Base-by-base conservation (phyloP, 2,797 vertebrate species). In the Manis pentadactyla region DNA sequence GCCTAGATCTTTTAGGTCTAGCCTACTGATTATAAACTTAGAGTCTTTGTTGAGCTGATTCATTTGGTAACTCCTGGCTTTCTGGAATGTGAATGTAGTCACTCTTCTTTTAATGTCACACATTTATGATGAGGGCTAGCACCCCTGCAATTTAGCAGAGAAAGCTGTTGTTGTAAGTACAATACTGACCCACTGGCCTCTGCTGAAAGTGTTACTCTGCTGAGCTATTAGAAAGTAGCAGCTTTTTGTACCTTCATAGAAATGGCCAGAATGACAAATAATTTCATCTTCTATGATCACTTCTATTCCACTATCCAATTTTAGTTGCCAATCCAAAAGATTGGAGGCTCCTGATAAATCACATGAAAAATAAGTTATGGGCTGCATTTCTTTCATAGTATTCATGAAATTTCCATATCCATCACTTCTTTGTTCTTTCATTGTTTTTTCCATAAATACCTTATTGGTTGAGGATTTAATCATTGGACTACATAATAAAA, bases 381-480 rank as follows among this genome's bases (percentile, higher is more conserved):
- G 15, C 3, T 86, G 4, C 31, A 83, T 93, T 97, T 95, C 78
- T 87, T 93, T 90, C 79, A 39, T 39, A 61, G 68, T 71, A 74
- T 66, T 94, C 93, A 94, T 87, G 82, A 93, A 96, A 97, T 93
- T 90, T 96, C 46, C 63, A 92, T 93, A 83, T 31, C 63, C 84
- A 63, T 95, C 84, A 96, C 94, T 92, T 82, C 23, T 55, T 86
- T 81, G 15, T 61, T 4, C 34, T 93, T 96, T 94, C 59, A 39
- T 89, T 90, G 11, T 90, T 89, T 91, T 87, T 93, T 89, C 34
- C 69, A 84, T 73, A 87, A 90, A 64, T 81, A 73, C 6, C 57
- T 92, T 88, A 73, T 73, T 83, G 19, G 17, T 57, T 94, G 57
- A 89, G 61, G 96, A 93, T 97, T 74, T 95, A 91, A 95, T 96